Evolutionary conservation across 2,888 invertebrate genomes (phyloP), one percentile per base, ranked within the genome.

Genomic region (Polyploca ridens): DNA sequence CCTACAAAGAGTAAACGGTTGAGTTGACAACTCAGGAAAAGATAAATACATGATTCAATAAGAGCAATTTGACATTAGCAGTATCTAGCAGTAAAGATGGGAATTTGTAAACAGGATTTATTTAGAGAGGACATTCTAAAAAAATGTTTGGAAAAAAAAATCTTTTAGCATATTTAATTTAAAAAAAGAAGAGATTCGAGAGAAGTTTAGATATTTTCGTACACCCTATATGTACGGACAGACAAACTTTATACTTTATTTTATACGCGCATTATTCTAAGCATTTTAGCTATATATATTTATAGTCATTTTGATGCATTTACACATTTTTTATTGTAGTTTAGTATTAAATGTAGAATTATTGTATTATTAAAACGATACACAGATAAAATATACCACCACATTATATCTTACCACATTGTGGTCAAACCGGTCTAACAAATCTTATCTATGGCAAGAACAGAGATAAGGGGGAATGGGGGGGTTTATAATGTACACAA

Each of bases 261-360:
- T 54, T 19, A 54, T 19, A 54, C 14, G 54, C 19, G 8, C 16
- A 46, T 46, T 63, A n/a, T 3, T n/a, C 27, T 41, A 62, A 69
- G 16, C 13, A 41, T 54, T 58, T 57, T 68, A 54, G 64, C 65
- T 63, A 62, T 63, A 61, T 63, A 61, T 66, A 66, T 35, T 69
- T 77, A 70, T 80, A 81, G 78, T 81, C 66, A 75, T 87, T 87
- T 86, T 66, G 84, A 87, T 79, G 83, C 81, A 86, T 87, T 87
- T 87, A 87, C 82, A 83, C 68, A 72, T 76, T 67, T 33, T 64
- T 4, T 64, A 66, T 63, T 8, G 57, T 64, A 69, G 35, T 19
- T 67, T 68, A 71, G 59, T 58, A 54, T 41, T 44, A 38, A 41
- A 54, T 58, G 19, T 16, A 58, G 38, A 46, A 66, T 63, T 58